These are phyloP conservation scores for Caenorhabditis sulstoni DNA, from an alignment of 2,888 invertebrate species.

Conservation along the genomic window DNA sequence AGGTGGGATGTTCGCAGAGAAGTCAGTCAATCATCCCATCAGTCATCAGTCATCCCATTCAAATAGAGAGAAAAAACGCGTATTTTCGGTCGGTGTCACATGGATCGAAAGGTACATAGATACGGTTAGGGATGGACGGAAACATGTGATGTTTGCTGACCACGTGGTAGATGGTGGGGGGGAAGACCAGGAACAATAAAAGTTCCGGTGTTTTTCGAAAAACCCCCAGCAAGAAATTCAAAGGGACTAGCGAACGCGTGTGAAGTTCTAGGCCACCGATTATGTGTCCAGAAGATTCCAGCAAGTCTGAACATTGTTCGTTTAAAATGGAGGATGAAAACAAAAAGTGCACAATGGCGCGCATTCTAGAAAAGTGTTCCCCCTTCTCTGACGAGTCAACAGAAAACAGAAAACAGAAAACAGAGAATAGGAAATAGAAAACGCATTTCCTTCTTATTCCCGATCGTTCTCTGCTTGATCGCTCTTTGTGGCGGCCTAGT, in stretches of 20 bases:
- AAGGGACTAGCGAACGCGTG: slow-evolving; percentile 7
- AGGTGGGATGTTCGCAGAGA: too few species aligned
- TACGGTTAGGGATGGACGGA: background rate
- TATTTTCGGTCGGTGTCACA: slow-evolving; percentile 25
- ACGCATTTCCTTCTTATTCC: too few species aligned
- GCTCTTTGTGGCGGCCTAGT: slow-evolving; percentile 18
- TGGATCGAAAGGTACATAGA: slow-evolving; percentile 24
- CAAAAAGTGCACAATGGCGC: too few species aligned
- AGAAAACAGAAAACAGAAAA: slow-evolving; percentile 10
- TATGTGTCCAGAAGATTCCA: too few species aligned
- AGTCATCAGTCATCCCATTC: slow-evolving; percentile 24
- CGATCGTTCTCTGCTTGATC: slow-evolving; percentile 21
- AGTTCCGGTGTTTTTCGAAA: too few species aligned
- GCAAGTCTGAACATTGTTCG: too few species aligned
- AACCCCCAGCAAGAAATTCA: too few species aligned
- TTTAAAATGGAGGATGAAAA: too few species aligned
- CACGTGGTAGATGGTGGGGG: slow-evolving; percentile 38
- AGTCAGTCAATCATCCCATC: slow-evolving; percentile 18
- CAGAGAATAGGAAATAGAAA: background rate
- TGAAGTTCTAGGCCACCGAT: too few species aligned
- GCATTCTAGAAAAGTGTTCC: too few species aligned
- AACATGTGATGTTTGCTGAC: slow-evolving; percentile 51
- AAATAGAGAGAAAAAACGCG: slow-evolving; percentile 23
- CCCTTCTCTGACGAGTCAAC: too few species aligned
- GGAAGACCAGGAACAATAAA: background rate